Evolutionary conservation across 1,140 invertebrate species (phyloP).

Genomic region (Achroia grisella): DNA sequence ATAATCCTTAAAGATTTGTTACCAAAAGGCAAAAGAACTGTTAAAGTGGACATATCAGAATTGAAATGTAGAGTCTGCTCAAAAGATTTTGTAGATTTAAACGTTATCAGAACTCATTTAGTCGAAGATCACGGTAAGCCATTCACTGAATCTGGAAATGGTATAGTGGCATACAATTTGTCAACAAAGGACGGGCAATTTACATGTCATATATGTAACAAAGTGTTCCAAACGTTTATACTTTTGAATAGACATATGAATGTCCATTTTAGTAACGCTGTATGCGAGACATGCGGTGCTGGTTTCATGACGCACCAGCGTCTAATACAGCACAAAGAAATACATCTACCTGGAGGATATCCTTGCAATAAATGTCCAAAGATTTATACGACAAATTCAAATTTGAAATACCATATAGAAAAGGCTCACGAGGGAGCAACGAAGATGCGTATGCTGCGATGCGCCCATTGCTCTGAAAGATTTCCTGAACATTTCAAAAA

Average conservation of each 20-base stretch:
- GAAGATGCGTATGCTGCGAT: constrained; percentile 32
- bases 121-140: constrained; percentile 20
- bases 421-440: constrained; percentile 35
- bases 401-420: constrained; percentile 42
- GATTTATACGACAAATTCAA: constrained; percentile 45
- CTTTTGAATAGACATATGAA: constrained; percentile 52
- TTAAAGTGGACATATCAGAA: constrained; percentile 44
- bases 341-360: constrained; percentile 39
- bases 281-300: constrained; percentile 57
- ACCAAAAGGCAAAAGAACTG: constrained; percentile 34
- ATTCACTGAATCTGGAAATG: constrained; percentile 42
- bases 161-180: constrained; percentile 40
- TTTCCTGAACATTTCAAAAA: constrained; percentile 46
- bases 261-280: constrained; percentile 45
- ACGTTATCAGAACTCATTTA: constrained; percentile 33
- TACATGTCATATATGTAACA: constrained; percentile 39
- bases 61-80: constrained; percentile 39
- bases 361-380: constrained; percentile 41
- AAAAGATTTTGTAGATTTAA: constrained; percentile 21
- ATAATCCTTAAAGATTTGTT: constrained; percentile 33
- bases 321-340: constrained; percentile 46
- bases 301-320: constrained; percentile 52
- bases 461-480: constrained; percentile 40
- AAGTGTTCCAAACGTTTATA: constrained; percentile 44
- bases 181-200: constrained; percentile 28